These are phyloP conservation scores for Macrosteles quadrilineatus DNA, from an alignment of 1,140 invertebrate genomes.

Conservation along the genomic window DNA sequence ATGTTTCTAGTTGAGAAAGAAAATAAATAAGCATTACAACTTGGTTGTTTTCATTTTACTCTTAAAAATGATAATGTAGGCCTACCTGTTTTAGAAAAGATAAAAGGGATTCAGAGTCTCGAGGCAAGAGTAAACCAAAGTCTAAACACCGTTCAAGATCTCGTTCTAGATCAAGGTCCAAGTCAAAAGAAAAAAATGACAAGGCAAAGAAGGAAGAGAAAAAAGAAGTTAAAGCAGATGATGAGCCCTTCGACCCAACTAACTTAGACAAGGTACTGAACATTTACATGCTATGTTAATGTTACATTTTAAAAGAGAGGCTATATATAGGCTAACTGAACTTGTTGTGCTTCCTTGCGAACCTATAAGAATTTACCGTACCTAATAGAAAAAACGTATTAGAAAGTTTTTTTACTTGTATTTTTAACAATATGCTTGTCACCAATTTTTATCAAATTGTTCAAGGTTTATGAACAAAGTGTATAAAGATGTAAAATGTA, in stretches of 20 bases:
- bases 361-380: too few species aligned
- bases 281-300: slow-evolving; percentile 2
- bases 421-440: slow-evolving; percentile 23
- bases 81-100: slow-evolving; percentile 38
- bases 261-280: slow-evolving; percentile 68
- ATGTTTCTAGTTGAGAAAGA: too few species aligned
- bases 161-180: slow-evolving; percentile 49
- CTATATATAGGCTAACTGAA: too few species aligned
- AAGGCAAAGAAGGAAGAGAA: slow-evolving; percentile 58
- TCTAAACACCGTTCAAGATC: slow-evolving; percentile 24
- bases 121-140: slow-evolving; percentile 34
- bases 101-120: slow-evolving; percentile 37
- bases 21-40: too few species aligned
- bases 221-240: slow-evolving; percentile 57
- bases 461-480: too few species aligned
- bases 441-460: slow-evolving; percentile 3
- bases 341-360: too few species aligned
- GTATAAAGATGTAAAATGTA: too few species aligned
- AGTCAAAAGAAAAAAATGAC: slow-evolving; percentile 53
- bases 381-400: too few species aligned
- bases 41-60: too few species aligned
- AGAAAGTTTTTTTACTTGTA: too few species aligned
- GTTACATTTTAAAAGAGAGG: too few species aligned
- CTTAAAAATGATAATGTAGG: too few species aligned
- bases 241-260: slow-evolving; percentile 67